Percentiles rank a stretch among this genome's conserved stretches.
Evolutionary conservation across 1,140 invertebrate species (phyloP).

Genomic region (Diuraphis noxia): DNA sequence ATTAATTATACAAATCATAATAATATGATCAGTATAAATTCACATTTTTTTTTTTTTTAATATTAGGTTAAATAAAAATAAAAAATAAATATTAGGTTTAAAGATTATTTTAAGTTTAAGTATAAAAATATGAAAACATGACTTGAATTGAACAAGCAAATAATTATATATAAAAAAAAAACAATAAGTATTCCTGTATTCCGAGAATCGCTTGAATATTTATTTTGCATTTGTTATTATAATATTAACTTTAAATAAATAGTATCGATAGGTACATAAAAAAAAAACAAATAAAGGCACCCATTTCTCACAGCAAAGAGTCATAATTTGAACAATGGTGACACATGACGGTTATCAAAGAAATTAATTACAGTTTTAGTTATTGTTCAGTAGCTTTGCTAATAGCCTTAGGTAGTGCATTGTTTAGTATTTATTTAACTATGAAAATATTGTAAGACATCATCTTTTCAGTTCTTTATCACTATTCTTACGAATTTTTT

Average conservation of each 20-base stretch:
- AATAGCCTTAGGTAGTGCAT: not conserved
- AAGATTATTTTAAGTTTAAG: not conserved
- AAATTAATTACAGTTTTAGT: conserved; percentile 5
- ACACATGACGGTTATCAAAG: not conserved
- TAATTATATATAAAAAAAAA: not conserved
- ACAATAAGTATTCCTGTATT: not conserved
- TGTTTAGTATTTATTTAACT: not conserved
- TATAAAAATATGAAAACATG: not conserved
- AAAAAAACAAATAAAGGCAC: not conserved
- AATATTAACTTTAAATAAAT: not conserved
- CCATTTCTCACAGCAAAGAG: not conserved
- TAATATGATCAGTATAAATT: not conserved
- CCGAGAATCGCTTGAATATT: not conserved
- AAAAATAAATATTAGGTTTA: not conserved
- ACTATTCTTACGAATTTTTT: not conserved
- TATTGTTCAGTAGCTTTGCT: not conserved
- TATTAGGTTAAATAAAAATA: too few species aligned
- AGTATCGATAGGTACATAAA: not conserved
- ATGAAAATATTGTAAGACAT: not conserved
- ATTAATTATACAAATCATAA: not conserved
- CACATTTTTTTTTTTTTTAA: not conserved
- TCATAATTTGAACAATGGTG: not conserved
- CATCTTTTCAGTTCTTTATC: not conserved
- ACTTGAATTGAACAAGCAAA: not conserved
- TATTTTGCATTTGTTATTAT: not conserved